A percentile compares a stretch with the other conserved stretches of the same genome.
phyloP scores from a whole-genome alignment of 2,113 vertebrate genomes.

The Boulengeromyrus knoepffleri region DNA sequence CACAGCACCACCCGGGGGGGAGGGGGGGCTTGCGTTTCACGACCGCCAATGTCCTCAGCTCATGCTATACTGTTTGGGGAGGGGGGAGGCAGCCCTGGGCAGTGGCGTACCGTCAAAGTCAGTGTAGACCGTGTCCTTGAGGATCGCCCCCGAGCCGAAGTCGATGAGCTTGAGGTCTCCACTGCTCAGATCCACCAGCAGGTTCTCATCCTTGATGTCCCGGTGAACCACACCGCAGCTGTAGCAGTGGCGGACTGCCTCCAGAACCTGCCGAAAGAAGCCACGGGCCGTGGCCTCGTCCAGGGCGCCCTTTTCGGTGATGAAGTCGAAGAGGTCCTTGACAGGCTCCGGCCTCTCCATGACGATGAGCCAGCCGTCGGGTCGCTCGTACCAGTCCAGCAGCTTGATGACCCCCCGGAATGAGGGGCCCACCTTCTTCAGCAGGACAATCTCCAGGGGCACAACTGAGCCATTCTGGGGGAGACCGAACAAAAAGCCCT shows the following conservation, averaged over 20 bases:
- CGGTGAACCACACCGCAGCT: conserved; percentile 87
- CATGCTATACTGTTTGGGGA: background rate
- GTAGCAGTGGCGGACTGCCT: conserved; percentile 93
- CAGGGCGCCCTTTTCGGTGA: conserved; percentile 91
- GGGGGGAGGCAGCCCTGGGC: background rate
- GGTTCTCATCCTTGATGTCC: conserved; percentile 96
- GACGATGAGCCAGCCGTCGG: conserved; percentile 87
- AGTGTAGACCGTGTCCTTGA: conserved; percentile 97
- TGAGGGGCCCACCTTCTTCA: conserved; percentile 88
- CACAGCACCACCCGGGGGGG: background rate
- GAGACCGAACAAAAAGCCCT: background rate
- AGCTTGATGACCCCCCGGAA: conserved; percentile 89
- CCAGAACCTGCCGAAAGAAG: conserved; percentile 90
- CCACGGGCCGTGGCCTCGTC: conserved; percentile 83
- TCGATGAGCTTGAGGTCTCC: conserved; percentile 95
- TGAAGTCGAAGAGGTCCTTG: conserved; percentile 95
- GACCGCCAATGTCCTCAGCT: background rate
- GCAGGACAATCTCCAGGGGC: conserved; percentile 84
- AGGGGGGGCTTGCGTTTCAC: background rate
- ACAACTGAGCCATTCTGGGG: conserved; percentile 76
- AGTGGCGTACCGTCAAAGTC: conserved; percentile 85
- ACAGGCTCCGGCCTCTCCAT: conserved; percentile 90
- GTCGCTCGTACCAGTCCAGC: conserved; percentile 92
- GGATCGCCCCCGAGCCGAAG: conserved; percentile 91
- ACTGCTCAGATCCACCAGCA: conserved; percentile 85